Percentiles rank a stretch among this genome's conserved stretches.
phyloP scores from a whole-genome alignment of 2,888 invertebrate genomes.

The Morpho achilles region DNA sequence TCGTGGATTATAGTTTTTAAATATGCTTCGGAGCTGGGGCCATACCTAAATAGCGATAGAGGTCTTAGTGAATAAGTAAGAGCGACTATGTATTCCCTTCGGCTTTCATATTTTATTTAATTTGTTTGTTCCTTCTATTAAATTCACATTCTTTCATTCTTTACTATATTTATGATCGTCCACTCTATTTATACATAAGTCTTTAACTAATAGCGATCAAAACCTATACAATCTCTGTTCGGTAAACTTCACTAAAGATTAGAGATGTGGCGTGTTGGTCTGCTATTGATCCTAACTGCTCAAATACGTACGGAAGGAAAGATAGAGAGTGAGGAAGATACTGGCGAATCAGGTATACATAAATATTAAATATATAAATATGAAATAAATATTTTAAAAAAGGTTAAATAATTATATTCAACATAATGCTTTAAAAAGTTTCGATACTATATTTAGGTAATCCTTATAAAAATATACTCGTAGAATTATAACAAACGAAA shows the following conservation, averaged over 20 bases:
- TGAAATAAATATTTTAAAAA: neutral
- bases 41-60: too few relatives aligned
- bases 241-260: conserved; percentile 19
- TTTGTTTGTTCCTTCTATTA: too few relatives aligned
- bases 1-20: too few relatives aligned
- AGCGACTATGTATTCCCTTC: too few relatives aligned
- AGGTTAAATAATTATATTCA: neutral
- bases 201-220: conserved; percentile 24
- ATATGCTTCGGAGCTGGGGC: too few relatives aligned
- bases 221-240: conserved; percentile 20
- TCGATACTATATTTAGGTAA: too few relatives aligned
- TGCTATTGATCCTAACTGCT: conserved; percentile 26
- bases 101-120: too few relatives aligned
- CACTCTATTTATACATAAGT: conserved; percentile 19
- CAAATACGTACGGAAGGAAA: conserved; percentile 26
- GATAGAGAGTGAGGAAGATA: conserved; percentile 34
- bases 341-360: conserved; percentile 32
- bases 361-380: neutral
- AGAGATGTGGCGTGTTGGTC: conserved; percentile 31
- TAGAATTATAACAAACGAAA: too few relatives aligned
- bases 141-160: neutral
- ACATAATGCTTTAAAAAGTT: too few relatives aligned
- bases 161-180: neutral
- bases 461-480: too few relatives aligned
- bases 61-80: too few relatives aligned